Conservation (phyloP, 2,113 vertebrate genomes). For the Neodon shergylaensis region DNA sequence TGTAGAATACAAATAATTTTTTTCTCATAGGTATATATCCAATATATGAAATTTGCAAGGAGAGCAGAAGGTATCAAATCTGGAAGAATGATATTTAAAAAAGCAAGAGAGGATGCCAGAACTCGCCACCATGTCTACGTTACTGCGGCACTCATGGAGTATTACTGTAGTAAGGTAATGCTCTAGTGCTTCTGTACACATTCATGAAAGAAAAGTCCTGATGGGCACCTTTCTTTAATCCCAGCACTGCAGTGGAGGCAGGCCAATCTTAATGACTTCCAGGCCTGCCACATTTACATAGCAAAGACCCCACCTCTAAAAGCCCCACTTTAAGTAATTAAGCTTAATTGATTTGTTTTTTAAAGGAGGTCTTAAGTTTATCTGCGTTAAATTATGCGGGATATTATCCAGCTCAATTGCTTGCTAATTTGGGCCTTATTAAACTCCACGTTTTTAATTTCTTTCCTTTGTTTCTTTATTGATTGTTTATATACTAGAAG, state of each 20-base stretch:
- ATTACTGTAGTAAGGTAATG: constrained; percentile 99
- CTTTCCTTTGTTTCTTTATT: neutral
- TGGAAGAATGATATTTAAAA: constrained; percentile 98
- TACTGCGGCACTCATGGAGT: constrained; percentile 99
- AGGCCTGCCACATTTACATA: neutral
- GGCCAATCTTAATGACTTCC: neutral
- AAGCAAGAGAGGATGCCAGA: constrained; percentile 95
- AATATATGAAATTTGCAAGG: constrained; percentile 99
- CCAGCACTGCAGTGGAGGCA: neutral
- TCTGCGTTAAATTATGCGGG: neutral
- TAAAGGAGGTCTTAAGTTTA: constrained; percentile 21
- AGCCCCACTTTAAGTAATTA: constrained; percentile 3
- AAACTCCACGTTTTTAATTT: constrained; percentile 5
- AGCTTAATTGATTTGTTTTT: constrained; percentile 16
- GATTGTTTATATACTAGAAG: neutral
- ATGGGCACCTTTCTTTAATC: neutral
- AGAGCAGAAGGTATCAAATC: constrained; percentile 99
- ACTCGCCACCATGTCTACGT: constrained; percentile 99
- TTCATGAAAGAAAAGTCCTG: constrained; percentile 26
- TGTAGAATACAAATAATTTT: constrained; percentile 20
- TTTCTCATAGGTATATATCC: constrained; percentile 93
- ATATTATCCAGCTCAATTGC: neutral
- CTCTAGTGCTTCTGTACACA: neutral
- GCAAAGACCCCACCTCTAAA: neutral
- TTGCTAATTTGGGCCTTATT: constrained; percentile 11